Conservation (phyloP, 1,140 invertebrate genomes). For the Lordiphosa collinella region DNA sequence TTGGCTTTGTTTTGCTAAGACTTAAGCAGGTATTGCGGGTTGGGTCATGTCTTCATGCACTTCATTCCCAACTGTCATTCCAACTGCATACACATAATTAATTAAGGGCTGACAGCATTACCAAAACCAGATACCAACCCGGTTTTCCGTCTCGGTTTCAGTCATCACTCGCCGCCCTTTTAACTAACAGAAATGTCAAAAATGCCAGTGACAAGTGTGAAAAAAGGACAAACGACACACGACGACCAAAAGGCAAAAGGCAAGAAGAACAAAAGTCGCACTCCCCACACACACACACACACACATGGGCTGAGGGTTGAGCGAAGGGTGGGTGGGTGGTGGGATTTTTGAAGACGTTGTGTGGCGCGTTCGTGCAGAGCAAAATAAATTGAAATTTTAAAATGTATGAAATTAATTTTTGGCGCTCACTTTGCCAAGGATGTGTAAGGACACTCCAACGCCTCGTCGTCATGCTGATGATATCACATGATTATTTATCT, state of each 20-base stretch:
- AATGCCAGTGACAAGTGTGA: slow-evolving; percentile 76
- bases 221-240: slow-evolving; percentile 57
- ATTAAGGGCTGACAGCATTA: slow-evolving; percentile 62
- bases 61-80: slow-evolving; percentile 45
- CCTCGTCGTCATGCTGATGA: slow-evolving; percentile 44
- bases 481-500: slow-evolving; percentile 74
- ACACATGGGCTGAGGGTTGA: slow-evolving; percentile 20
- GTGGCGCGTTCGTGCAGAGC: slow-evolving; percentile 66
- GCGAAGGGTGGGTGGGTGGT: slow-evolving; percentile 3
- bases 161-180: slow-evolving; percentile 26
- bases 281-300: slow-evolving; percentile 16
- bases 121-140: slow-evolving; percentile 22
- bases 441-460: slow-evolving; percentile 39
- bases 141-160: slow-evolving; percentile 6
- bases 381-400: slow-evolving; percentile 77
- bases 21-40: too few relatives aligned
- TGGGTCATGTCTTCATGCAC: too few relatives aligned
- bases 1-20: too few relatives aligned
- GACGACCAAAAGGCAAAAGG: slow-evolving; percentile 17
- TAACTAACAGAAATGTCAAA: slow-evolving; percentile 75
- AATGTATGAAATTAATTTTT: slow-evolving; percentile 77
- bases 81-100: slow-evolving; percentile 70
- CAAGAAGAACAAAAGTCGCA: slow-evolving; percentile 67
- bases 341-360: slow-evolving; percentile 23
- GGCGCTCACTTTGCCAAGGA: slow-evolving; percentile 32